Percentiles rank a stretch among this genome's conserved stretches.
phyloP scores from a whole-genome alignment of 1,140 invertebrate genomes.

The Platyscapa corneri region DNA sequence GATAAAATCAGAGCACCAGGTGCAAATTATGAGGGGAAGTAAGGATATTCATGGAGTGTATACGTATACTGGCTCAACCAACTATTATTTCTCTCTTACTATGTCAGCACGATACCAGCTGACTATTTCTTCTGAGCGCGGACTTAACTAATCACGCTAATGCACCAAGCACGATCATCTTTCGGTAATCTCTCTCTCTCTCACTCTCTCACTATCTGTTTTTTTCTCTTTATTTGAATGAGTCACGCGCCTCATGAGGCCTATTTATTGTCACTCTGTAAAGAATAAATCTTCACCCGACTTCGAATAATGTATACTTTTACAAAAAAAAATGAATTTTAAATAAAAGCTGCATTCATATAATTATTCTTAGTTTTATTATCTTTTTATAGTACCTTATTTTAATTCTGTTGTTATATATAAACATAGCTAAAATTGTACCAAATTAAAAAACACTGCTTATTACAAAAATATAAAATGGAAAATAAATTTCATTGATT shows the following conservation, averaged over 20 bases:
- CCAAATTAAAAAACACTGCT: too few relatives aligned
- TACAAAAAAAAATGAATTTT: background rate
- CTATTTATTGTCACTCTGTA: background rate
- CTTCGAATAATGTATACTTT: background rate
- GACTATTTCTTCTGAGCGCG: constrained; percentile 26
- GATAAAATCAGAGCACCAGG: constrained; percentile 74
- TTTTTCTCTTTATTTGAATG: constrained; percentile 34
- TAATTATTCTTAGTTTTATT: too few relatives aligned
- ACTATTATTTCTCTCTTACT: constrained; percentile 38
- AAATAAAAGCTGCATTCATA: background rate
- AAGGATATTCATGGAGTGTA: constrained; percentile 4
- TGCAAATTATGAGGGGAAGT: constrained; percentile 70
- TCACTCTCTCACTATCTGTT: background rate
- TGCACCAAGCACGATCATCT: constrained; percentile 59
- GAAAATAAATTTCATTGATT: too few relatives aligned
- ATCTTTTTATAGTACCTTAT: too few relatives aligned
- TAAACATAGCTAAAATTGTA: too few relatives aligned
- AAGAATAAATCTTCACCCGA: background rate
- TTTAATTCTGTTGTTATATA: too few relatives aligned
- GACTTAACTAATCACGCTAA: constrained; percentile 70
- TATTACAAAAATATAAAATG: too few relatives aligned
- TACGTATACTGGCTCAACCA: background rate
- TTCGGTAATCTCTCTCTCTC: constrained; percentile 27
- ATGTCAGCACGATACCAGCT: constrained; percentile 44
- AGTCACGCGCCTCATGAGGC: constrained; percentile 38